Evolutionary conservation across 1,140 invertebrate species (phyloP).

Genomic region (Microplitis demolitor): DNA sequence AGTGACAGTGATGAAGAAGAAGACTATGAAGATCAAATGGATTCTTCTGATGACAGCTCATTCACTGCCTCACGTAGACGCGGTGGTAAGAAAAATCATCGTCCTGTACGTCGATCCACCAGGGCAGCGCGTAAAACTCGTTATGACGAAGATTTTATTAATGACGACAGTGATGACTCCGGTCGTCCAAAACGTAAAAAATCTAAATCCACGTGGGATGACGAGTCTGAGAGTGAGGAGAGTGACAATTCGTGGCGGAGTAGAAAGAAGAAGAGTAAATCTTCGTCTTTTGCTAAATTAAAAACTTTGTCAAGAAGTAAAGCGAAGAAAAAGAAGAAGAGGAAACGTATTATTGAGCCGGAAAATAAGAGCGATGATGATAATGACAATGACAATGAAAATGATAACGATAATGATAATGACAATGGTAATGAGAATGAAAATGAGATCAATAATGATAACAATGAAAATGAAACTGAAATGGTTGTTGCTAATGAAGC

Average conservation of each 20-base stretch:
- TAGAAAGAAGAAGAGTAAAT: conserved; percentile 58
- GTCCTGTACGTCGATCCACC: conserved; percentile 65
- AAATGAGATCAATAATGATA: background rate
- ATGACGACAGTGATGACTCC: conserved; percentile 66
- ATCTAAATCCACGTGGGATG: conserved; percentile 60
- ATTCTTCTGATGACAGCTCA: conserved; percentile 67
- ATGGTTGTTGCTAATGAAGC: background rate
- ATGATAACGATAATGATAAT: conserved; percentile 32
- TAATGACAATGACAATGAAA: conserved; percentile 45
- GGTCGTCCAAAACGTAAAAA: conserved; percentile 64
- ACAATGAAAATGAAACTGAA: too few species aligned
- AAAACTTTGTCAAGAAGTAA: conserved; percentile 51
- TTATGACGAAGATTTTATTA: conserved; percentile 67
- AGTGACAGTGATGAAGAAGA: conserved; percentile 68
- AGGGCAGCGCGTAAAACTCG: conserved; percentile 63
- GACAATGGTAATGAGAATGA: background rate
- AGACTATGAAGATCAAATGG: conserved; percentile 64
- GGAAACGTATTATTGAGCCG: conserved; percentile 56
- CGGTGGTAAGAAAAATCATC: conserved; percentile 50
- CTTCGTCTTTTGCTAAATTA: conserved; percentile 39
- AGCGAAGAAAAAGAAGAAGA: conserved; percentile 60
- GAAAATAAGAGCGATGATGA: conserved; percentile 60
- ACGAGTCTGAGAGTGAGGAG: conserved; percentile 65
- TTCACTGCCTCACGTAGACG: conserved; percentile 50
- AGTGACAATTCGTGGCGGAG: conserved; percentile 67